These are phyloP conservation scores for Nebria brevicollis DNA, from an alignment of 2,888 invertebrate genomes.

Conservation along the genomic window DNA sequence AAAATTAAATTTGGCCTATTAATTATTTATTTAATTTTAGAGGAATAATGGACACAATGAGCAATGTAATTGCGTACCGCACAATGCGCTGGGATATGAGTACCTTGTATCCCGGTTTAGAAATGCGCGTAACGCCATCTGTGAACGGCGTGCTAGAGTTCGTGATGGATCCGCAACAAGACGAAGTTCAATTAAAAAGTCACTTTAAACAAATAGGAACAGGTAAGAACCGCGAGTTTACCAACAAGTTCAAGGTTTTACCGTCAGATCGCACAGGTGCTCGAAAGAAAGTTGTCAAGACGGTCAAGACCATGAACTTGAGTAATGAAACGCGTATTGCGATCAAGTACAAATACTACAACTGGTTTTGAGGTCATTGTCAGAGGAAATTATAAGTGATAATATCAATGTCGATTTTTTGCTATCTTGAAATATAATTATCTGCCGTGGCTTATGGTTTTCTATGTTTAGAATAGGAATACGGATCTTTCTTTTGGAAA, in stretches of 20 bases:
- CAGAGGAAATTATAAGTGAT: slow-evolving; percentile 10
- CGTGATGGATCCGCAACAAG: slow-evolving; percentile 71
- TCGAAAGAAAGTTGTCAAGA: not conserved
- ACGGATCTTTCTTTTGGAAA: not conserved
- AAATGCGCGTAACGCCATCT: slow-evolving; percentile 79
- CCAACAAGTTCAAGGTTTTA: slow-evolving; percentile 20
- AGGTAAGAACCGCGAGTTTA: slow-evolving; percentile 62
- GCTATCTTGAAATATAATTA: not conserved
- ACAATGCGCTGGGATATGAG: slow-evolving; percentile 81
- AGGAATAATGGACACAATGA: slow-evolving; percentile 74
- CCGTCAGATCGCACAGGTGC: slow-evolving; percentile 6
- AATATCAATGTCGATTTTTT: not conserved
- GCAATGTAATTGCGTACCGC: slow-evolving; percentile 75
- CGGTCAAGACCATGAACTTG: not conserved
- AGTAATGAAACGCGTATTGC: slow-evolving; percentile 12
- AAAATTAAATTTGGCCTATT: not conserved
- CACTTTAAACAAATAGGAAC: slow-evolving; percentile 68
- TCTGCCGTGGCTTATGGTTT: not conserved
- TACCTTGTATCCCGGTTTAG: slow-evolving; percentile 77
- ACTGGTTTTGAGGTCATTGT: slow-evolving; percentile 21
- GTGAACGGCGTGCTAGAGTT: slow-evolving; percentile 80
- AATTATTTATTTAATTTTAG: slow-evolving; percentile 58
- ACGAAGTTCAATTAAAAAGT: slow-evolving; percentile 64
- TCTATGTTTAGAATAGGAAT: not conserved
- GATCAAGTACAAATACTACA: slow-evolving; percentile 47